Conservation (phyloP, 2,113 vertebrate genomes). For the Macroglossus sobrinus region DNA sequence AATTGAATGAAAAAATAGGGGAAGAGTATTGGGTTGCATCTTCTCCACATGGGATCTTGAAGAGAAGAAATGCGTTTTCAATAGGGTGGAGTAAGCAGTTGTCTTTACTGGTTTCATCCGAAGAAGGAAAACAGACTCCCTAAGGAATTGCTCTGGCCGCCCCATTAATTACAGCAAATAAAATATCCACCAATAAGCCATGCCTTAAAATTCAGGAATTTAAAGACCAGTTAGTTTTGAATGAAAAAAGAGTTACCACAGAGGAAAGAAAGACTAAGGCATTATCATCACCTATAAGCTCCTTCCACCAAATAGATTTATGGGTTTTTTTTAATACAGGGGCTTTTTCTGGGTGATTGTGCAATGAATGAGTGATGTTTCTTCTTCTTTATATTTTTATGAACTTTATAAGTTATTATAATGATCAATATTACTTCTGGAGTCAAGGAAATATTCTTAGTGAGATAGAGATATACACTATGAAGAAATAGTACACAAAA, state of each 20-base stretch:
- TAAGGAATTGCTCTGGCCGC: not conserved
- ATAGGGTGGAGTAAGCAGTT: not conserved
- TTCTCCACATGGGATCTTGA: constrained; percentile 11
- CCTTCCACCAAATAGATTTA: not conserved
- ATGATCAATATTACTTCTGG: not conserved
- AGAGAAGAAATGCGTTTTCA: not conserved
- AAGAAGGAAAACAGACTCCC: not conserved
- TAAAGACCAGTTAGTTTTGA: not conserved
- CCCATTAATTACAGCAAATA: not conserved
- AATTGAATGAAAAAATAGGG: not conserved
- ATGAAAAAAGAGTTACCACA: not conserved
- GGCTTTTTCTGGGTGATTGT: not conserved
- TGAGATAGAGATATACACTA: not conserved
- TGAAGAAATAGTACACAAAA: not conserved
- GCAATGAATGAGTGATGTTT: not conserved
- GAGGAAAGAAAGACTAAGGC: not conserved
- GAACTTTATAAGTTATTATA: not conserved
- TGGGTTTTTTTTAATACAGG: not conserved
- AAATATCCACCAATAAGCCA: not conserved
- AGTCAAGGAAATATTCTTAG: not conserved
- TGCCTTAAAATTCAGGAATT: not conserved
- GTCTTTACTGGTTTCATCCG: not conserved
- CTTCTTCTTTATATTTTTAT: not conserved
- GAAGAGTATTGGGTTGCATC: constrained; percentile 9
- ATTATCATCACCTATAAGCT: not conserved